These are phyloP conservation scores for Zele albiditarsus DNA, from an alignment of 2,888 invertebrate species.

Conservation along the genomic window DNA sequence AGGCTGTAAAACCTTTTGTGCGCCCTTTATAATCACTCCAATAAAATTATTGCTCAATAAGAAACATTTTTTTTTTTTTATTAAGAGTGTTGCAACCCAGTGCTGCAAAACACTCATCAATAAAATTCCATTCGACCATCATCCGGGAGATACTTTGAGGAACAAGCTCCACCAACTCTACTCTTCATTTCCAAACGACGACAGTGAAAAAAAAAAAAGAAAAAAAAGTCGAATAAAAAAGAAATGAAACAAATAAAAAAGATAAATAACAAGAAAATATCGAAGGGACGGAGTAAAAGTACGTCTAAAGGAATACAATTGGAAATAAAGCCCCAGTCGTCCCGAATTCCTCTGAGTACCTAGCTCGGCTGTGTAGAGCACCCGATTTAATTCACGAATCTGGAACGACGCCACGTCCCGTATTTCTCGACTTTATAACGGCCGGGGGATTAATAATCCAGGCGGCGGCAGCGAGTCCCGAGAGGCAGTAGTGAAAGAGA, in stretches of 20 bases:
- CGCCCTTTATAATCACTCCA: too few species aligned
- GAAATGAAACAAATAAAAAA: background rate
- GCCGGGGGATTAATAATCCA: conserved; percentile 46
- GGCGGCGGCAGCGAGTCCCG: conserved; percentile 34
- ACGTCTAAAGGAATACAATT: conserved; percentile 22
- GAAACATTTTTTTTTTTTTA: background rate
- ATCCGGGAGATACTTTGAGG: background rate
- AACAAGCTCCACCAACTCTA: background rate
- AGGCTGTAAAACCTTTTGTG: too few species aligned
- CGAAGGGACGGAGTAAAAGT: background rate
- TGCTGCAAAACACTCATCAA: conserved; percentile 5
- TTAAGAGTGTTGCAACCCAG: background rate
- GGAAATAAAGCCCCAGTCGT: conserved; percentile 33
- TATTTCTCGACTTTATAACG: conserved; percentile 45
- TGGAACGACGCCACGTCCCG: conserved; percentile 44
- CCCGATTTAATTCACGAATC: conserved; percentile 44
- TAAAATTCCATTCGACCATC: conserved; percentile 18
- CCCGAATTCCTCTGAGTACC: conserved; percentile 29
- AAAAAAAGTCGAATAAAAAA: background rate
- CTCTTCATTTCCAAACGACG: background rate
- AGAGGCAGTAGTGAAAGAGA: conserved; percentile 24
- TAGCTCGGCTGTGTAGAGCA: conserved; percentile 17
- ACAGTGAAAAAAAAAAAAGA: background rate
- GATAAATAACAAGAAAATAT: background rate
- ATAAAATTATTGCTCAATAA: too few species aligned